Percentiles rank a stretch among this genome's conserved stretches.
These are phyloP conservation scores for Prionailurus bengalensis DNA, from an alignment of 2,113 vertebrate species.

Conservation along the genomic window DNA sequence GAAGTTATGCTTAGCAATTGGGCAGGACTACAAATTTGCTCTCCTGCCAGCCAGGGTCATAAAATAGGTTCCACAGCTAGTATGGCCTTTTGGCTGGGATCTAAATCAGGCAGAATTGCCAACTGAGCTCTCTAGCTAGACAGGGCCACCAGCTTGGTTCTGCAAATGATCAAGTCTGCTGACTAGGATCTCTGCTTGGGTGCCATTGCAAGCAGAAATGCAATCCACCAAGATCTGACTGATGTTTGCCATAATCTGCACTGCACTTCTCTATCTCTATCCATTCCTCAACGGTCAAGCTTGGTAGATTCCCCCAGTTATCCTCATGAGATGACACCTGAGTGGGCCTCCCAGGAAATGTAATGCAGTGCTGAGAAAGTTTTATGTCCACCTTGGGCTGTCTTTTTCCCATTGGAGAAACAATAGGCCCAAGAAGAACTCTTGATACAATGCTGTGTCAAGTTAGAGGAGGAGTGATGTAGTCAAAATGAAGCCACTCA, in stretches of 20 bases:
- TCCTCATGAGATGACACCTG: not conserved
- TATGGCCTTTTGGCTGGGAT: not conserved
- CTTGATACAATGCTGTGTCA: not conserved
- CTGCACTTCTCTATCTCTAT: not conserved
- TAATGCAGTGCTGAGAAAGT: not conserved
- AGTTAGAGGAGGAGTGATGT: not conserved
- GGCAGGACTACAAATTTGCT: not conserved
- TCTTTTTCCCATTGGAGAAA: not conserved
- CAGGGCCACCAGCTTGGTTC: not conserved
- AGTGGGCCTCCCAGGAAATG: not conserved
- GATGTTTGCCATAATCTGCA: not conserved
- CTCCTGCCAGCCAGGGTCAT: not conserved
- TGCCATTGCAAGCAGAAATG: not conserved
- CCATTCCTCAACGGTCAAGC: not conserved
- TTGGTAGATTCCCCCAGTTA: not conserved
- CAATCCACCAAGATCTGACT: not conserved
- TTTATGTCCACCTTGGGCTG: not conserved
- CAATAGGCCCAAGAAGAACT: not conserved
- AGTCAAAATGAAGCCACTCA: not conserved
- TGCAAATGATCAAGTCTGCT: not conserved
- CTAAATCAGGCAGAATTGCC: not conserved
- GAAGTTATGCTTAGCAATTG: not conserved
- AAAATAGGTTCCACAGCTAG: not conserved
- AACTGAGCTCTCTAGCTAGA: not conserved
- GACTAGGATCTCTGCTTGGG: not conserved